Conservation (phyloP, 2,797 vertebrate species). For the Sphenopsis melanotis region DNA sequence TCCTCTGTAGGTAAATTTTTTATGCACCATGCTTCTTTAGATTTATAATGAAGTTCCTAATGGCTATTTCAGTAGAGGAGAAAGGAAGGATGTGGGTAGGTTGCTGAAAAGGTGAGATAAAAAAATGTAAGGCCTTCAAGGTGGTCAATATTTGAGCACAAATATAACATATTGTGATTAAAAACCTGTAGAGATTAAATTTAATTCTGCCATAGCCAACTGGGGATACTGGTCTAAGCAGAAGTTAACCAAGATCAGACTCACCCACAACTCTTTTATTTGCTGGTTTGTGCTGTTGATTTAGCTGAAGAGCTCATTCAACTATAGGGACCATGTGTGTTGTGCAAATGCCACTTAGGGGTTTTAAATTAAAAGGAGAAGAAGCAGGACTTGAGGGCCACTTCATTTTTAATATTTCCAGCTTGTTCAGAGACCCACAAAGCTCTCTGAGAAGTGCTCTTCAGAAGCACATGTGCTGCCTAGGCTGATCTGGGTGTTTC, state of each 20-base stretch:
- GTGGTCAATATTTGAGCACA: neutral
- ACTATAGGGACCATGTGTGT: neutral
- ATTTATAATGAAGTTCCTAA: neutral
- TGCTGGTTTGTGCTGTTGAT: neutral
- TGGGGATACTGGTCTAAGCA: neutral
- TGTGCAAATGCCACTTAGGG: neutral
- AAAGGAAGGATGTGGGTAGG: neutral
- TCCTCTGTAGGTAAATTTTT: neutral
- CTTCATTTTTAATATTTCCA: neutral
- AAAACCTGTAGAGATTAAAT: neutral
- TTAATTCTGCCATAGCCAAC: neutral
- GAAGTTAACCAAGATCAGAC: neutral
- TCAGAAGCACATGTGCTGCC: neutral
- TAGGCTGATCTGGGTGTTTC: neutral
- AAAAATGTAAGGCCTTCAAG: neutral
- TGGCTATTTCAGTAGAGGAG: neutral
- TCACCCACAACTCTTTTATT: neutral
- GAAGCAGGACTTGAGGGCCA: neutral
- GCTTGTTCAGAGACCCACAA: neutral
- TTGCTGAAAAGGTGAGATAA: neutral
- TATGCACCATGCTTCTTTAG: neutral
- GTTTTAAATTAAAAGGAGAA: neutral
- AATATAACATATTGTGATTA: neutral
- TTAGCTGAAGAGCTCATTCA: neutral
- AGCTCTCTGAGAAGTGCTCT: neutral